phyloP scores from a whole-genome alignment of 2,888 invertebrate genomes.

The Nomada hirtipes region DNA sequence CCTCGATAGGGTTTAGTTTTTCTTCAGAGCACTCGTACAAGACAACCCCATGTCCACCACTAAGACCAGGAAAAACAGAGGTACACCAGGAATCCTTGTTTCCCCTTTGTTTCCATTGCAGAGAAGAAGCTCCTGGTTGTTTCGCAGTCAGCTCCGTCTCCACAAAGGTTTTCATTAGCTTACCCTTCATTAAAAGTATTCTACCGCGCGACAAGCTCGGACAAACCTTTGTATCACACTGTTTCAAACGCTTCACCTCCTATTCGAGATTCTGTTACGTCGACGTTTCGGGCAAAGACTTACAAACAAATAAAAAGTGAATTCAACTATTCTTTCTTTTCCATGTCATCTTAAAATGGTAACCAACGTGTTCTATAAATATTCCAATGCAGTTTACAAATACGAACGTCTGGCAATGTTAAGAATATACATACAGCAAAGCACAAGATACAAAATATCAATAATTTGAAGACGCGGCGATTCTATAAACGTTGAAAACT shows the following conservation, averaged over 20 bases:
- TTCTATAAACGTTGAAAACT: neutral
- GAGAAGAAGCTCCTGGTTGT: slow-evolving; percentile 5
- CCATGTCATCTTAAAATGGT: too few species aligned
- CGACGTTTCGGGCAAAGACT: neutral
- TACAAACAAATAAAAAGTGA: too few species aligned
- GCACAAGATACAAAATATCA: too few species aligned
- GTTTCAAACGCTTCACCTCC: neutral
- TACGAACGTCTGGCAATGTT: too few species aligned
- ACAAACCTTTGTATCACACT: neutral
- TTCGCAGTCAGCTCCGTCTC: neutral
- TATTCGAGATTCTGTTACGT: neutral
- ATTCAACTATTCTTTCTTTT: too few species aligned
- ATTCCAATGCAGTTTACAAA: too few species aligned
- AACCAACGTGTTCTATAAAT: too few species aligned
- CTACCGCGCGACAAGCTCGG: neutral
- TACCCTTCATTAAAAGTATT: slow-evolving; percentile 28
- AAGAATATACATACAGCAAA: too few species aligned
- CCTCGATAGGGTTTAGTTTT: too few species aligned
- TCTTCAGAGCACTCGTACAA: neutral
- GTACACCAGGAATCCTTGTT: neutral
- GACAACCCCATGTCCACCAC: neutral
- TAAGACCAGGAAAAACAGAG: neutral
- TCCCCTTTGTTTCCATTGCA: neutral
- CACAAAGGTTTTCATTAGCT: slow-evolving; percentile 33
- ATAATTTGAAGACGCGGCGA: neutral